A percentile compares a stretch with the other conserved stretches of the same genome.
These are phyloP conservation scores for Pituophis catenifer DNA, from an alignment of 2,113 vertebrate species.

Conservation along the genomic window DNA sequence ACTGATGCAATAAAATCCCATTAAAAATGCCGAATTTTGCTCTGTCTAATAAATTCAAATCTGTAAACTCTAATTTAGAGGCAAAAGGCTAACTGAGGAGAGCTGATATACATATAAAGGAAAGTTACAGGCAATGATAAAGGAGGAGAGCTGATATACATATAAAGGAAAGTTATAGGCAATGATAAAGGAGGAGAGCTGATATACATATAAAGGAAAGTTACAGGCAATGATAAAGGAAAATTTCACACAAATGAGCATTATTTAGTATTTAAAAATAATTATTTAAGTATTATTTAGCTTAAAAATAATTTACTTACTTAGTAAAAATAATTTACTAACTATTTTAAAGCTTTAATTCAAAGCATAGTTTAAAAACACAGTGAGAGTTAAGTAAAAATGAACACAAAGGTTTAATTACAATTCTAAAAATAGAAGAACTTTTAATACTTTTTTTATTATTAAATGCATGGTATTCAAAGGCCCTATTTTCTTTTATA, in stretches of 20 bases:
- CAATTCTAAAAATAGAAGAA: constrained; percentile 24
- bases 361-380: not conserved
- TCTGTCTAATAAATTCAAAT: not conserved
- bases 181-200: not conserved
- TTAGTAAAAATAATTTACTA: not conserved
- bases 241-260: not conserved
- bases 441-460: constrained; percentile 23
- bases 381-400: not conserved
- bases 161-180: not conserved
- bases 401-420: not conserved
- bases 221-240: not conserved
- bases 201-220: not conserved
- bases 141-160: not conserved
- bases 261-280: not conserved
- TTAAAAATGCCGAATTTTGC: not conserved
- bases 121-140: not conserved
- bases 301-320: too few relatives aligned
- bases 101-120: not conserved
- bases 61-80: not conserved
- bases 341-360: not conserved
- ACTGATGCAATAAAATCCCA: not conserved
- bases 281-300: too few relatives aligned
- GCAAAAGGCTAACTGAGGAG: not conserved
- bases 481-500: constrained; percentile 7
- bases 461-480: constrained; percentile 4